Evolutionary conservation across 2,888 invertebrate species (phyloP).

Genomic region (Molanna angustata): DNA sequence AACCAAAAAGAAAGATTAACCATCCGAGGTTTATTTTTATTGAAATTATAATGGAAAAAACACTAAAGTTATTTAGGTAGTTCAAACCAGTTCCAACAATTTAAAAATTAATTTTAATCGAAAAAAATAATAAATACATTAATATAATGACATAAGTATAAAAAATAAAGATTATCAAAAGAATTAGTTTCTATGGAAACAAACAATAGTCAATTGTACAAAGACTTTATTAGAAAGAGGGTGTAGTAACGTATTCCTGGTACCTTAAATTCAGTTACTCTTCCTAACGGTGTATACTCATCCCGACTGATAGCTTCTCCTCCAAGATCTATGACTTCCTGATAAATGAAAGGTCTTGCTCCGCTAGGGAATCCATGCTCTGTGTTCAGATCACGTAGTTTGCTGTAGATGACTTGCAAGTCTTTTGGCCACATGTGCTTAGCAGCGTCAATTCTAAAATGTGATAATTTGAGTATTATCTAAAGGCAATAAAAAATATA

Average conservation of each 20-base stretch:
- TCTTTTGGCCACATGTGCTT: constrained; percentile 80
- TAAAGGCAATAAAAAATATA: not conserved
- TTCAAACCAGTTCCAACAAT: too few species aligned
- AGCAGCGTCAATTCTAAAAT: constrained; percentile 66
- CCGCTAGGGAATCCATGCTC: constrained; percentile 62
- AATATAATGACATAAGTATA: not conserved
- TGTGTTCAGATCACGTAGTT: constrained; percentile 59
- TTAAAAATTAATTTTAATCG: too few species aligned
- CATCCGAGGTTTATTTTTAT: too few species aligned
- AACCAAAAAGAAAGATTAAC: constrained; percentile 29
- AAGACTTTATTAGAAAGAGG: too few species aligned
- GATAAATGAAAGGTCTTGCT: constrained; percentile 66
- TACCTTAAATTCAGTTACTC: constrained; percentile 71
- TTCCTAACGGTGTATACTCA: constrained; percentile 55
- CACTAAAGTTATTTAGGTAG: too few species aligned
- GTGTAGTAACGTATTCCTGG: too few species aligned
- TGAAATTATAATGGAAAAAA: too few species aligned
- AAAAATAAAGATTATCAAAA: too few species aligned
- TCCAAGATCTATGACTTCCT: constrained; percentile 75
- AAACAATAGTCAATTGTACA: too few species aligned
- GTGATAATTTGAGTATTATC: not conserved
- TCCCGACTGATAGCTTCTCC: constrained; percentile 49
- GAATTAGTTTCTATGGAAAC: too few species aligned
- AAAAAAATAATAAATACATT: too few species aligned
- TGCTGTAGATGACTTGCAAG: constrained; percentile 61